Conservation (phyloP, 2,113 vertebrate genomes). For the Pionites leucogaster region DNA sequence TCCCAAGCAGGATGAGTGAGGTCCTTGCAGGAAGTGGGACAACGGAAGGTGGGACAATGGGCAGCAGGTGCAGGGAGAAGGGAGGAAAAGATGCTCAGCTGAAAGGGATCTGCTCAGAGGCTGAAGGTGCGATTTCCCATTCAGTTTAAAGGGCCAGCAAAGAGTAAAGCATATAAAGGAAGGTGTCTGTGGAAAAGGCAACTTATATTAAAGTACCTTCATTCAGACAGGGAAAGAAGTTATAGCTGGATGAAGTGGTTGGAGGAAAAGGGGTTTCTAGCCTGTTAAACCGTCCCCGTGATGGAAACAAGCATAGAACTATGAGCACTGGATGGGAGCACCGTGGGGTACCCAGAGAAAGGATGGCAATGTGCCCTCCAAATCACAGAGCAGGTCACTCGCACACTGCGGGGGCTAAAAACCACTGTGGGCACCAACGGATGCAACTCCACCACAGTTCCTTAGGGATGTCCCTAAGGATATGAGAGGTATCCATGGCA, state of each 20-base stretch:
- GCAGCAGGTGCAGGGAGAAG: background rate
- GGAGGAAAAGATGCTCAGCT: background rate
- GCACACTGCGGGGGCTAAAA: fast-evolving
- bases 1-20: fast-evolving
- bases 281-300: background rate
- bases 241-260: background rate
- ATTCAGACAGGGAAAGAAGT: background rate
- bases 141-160: background rate
- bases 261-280: background rate
- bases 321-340: background rate
- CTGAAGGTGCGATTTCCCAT: background rate
- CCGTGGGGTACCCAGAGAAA: background rate
- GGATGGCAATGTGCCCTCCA: too few species aligned
- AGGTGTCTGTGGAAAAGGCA: background rate
- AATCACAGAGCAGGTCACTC: background rate
- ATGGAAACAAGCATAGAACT: background rate
- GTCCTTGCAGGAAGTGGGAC: background rate
- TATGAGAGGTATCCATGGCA: background rate
- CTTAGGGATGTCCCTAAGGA: background rate
- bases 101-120: background rate
- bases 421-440: fast-evolving
- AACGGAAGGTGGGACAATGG: background rate
- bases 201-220: background rate
- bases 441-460: background rate
- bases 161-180: background rate